Evolutionary conservation across 2,888 invertebrate genomes (phyloP).

Genomic region (Actias luna): DNA sequence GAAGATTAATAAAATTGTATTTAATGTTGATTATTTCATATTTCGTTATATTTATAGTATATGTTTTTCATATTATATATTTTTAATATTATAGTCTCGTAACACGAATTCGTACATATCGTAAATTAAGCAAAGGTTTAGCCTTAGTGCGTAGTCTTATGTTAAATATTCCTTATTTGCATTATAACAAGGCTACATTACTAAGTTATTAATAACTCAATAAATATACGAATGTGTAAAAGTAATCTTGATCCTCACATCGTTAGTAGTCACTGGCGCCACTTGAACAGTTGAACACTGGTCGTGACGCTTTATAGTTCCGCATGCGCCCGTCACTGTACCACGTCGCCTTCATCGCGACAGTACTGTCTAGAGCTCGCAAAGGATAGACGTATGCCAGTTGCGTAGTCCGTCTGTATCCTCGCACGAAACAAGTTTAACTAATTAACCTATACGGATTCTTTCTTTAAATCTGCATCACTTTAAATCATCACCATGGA

Average conservation of each 20-base stretch:
- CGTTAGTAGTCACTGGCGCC: slow-evolving; percentile 26
- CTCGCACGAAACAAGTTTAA: slow-evolving; percentile 74
- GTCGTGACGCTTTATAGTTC: slow-evolving; percentile 61
- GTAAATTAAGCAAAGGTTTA: neutral
- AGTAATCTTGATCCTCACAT: slow-evolving; percentile 59
- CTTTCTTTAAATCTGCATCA: slow-evolving; percentile 29
- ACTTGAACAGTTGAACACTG: slow-evolving; percentile 21
- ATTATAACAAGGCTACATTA: slow-evolving; percentile 26
- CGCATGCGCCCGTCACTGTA: slow-evolving; percentile 42
- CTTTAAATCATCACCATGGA: slow-evolving; percentile 55
- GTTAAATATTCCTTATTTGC: slow-evolving; percentile 6
- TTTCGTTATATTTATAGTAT: neutral
- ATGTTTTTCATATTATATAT: neutral
- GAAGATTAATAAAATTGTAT: neutral
- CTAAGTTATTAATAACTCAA: slow-evolving; percentile 45
- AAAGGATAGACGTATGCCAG: slow-evolving; percentile 58
- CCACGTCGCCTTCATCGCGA: slow-evolving; percentile 60
- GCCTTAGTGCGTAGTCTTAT: slow-evolving; percentile 2
- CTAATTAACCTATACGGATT: slow-evolving; percentile 37
- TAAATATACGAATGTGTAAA: slow-evolving; percentile 43
- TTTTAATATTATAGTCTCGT: neutral
- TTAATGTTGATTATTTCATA: neutral
- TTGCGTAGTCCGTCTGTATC: slow-evolving; percentile 34
- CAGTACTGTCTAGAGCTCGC: slow-evolving; percentile 62
- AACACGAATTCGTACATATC: neutral